Evolutionary conservation across 2,113 vertebrate genomes (phyloP).

Genomic region (Mustela nigripes): DNA sequence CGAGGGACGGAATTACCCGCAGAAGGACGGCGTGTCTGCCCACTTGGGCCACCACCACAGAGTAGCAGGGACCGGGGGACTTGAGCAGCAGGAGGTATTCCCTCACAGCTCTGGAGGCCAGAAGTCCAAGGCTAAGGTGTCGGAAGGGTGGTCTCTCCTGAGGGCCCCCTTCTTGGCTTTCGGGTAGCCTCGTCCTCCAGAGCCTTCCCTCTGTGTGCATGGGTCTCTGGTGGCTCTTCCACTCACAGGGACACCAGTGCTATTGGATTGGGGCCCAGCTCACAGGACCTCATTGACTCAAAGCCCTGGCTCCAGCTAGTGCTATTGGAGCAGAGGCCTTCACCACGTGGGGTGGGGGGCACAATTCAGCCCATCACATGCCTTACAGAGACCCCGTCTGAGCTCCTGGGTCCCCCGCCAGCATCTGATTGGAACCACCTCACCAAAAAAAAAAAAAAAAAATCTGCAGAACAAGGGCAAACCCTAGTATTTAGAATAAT

Average conservation of each 20-base stretch:
- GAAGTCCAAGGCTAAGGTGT: background rate
- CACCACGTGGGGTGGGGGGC: background rate
- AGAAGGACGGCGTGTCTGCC: too few relatives aligned
- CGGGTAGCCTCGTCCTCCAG: too few relatives aligned
- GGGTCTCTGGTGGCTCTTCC: background rate
- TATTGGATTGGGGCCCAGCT: background rate
- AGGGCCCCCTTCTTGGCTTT: background rate
- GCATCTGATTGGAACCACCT: background rate
- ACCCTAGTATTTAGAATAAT: background rate
- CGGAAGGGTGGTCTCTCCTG: background rate
- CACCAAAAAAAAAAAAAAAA: background rate
- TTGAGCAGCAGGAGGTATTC: background rate
- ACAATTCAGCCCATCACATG: background rate
- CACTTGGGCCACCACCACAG: background rate
- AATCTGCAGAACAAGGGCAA: fast-evolving
- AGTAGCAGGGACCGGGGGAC: too few relatives aligned
- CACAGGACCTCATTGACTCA: background rate
- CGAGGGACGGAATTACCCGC: background rate
- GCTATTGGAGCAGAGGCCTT: background rate
- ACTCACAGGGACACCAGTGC: background rate
- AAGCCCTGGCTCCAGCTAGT: background rate
- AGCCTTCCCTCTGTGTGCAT: background rate
- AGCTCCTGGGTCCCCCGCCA: background rate
- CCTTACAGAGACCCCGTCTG: background rate
- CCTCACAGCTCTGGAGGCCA: background rate